Evolutionary conservation across 2,113 vertebrate genomes (phyloP).

Genomic region (Cephalopterus ornatus): DNA sequence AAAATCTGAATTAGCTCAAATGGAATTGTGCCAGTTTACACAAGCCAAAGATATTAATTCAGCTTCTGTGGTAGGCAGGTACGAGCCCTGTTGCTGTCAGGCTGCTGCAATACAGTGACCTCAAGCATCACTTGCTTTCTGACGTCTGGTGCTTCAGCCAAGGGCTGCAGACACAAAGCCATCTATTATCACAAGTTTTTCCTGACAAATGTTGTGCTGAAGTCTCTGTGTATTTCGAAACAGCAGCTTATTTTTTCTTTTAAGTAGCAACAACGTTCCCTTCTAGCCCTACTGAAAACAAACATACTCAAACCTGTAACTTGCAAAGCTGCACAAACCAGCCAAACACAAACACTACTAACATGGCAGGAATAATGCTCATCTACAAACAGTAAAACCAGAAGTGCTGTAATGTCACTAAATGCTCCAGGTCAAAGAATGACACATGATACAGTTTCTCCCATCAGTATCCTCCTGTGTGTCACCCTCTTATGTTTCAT

Average conservation of each 20-base stretch:
- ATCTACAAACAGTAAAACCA: not conserved
- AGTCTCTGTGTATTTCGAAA: not conserved
- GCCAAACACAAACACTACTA: not conserved
- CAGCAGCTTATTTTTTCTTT: not conserved
- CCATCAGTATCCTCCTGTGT: not conserved
- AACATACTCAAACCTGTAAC: not conserved
- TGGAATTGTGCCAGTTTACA: not conserved
- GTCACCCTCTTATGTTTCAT: not conserved
- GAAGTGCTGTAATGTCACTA: not conserved
- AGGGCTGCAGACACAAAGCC: not conserved
- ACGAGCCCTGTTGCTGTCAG: not conserved
- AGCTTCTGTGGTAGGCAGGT: not conserved
- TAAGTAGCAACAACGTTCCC: not conserved
- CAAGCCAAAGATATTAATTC: not conserved
- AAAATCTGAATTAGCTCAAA: conserved; percentile 14
- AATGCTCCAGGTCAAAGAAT: not conserved
- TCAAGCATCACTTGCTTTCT: not conserved
- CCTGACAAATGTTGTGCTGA: not conserved
- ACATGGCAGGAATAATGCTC: not conserved
- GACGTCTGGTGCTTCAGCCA: not conserved
- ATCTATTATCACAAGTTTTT: not conserved
- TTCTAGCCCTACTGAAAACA: not conserved
- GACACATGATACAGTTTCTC: not conserved
- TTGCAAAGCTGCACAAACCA: not conserved
- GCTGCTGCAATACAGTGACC: accelerated